Conservation (phyloP, 2,888 invertebrate genomes). For the Gymnosoma rotundatum region DNA sequence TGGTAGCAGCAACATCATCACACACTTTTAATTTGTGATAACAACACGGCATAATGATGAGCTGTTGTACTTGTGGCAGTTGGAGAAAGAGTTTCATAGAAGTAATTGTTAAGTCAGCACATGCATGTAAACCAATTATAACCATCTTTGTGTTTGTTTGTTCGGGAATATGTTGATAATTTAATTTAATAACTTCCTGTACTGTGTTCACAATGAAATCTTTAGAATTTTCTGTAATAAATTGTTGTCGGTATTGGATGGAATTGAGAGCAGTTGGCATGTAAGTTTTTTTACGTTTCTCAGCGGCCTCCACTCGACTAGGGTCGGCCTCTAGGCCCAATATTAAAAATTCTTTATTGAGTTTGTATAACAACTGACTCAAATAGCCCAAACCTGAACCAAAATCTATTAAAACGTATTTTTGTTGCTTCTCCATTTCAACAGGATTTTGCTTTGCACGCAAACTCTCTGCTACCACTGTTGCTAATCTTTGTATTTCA, state of each 20-base stretch:
- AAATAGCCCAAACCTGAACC: constrained; percentile 91
- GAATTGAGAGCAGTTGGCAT: constrained; percentile 83
- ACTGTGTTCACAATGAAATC: constrained; percentile 82
- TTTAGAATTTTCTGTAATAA: constrained; percentile 84
- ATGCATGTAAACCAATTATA: constrained; percentile 88
- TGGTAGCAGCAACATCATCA: too few relatives aligned
- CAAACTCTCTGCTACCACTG: constrained; percentile 78
- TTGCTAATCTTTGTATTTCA: constrained; percentile 86
- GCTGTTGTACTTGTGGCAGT: constrained; percentile 83
- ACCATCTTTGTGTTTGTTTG: constrained; percentile 67
- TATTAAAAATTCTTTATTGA: constrained; percentile 84
- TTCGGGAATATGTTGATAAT: constrained; percentile 36
- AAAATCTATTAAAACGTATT: constrained; percentile 86
- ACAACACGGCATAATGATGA: constrained; percentile 90
- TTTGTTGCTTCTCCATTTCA: constrained; percentile 71
- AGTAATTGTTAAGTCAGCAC: constrained; percentile 88
- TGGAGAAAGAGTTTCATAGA: constrained; percentile 86
- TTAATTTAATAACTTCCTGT: constrained; percentile 77
- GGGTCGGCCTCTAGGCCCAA: constrained; percentile 87
- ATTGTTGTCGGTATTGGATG: constrained; percentile 85
- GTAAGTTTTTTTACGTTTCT: constrained; percentile 84
- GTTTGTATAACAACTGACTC: constrained; percentile 85
- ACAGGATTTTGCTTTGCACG: background rate
- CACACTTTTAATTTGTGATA: constrained; percentile 87
- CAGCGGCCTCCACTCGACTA: constrained; percentile 84